These are phyloP conservation scores for Hybos culiciformis DNA, from an alignment of 2,888 invertebrate genomes.

Conservation along the genomic window DNA sequence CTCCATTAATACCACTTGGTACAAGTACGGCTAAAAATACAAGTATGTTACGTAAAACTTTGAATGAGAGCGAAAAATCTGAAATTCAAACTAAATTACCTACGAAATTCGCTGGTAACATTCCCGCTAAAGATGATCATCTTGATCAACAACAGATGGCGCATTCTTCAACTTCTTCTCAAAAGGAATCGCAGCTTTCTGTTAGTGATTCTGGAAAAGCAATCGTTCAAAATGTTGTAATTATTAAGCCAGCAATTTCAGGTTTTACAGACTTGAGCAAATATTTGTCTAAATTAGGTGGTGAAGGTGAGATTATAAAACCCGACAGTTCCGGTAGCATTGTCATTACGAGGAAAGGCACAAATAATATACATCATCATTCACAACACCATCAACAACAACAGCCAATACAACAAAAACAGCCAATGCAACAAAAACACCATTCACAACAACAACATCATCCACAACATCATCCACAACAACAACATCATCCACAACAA, in stretches of 20 bases:
- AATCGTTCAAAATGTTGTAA: neutral
- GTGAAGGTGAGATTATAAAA: neutral
- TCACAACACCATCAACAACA: neutral
- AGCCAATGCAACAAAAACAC: no score
- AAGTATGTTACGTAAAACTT: neutral
- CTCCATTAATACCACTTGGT: neutral
- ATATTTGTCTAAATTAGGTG: neutral
- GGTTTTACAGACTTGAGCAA: neutral
- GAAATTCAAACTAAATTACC: neutral
- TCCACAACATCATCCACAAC: neutral
- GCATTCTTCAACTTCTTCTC: neutral
- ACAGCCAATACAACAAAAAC: no score
- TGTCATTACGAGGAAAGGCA: neutral
- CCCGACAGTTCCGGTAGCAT: neutral
- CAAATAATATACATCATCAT: neutral
- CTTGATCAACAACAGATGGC: neutral
- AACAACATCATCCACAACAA: slow-evolving; percentile 1
- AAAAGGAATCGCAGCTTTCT: no score
- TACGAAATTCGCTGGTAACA: neutral
- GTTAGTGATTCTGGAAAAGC: neutral
- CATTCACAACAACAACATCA: no score
- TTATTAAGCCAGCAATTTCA: neutral
- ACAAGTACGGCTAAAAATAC: neutral
- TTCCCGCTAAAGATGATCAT: no score
- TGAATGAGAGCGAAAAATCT: neutral